Evolutionary conservation across 1,140 invertebrate genomes (phyloP), one percentile per base, ranked within the genome.

Genomic region (Psix sp.): DNA sequence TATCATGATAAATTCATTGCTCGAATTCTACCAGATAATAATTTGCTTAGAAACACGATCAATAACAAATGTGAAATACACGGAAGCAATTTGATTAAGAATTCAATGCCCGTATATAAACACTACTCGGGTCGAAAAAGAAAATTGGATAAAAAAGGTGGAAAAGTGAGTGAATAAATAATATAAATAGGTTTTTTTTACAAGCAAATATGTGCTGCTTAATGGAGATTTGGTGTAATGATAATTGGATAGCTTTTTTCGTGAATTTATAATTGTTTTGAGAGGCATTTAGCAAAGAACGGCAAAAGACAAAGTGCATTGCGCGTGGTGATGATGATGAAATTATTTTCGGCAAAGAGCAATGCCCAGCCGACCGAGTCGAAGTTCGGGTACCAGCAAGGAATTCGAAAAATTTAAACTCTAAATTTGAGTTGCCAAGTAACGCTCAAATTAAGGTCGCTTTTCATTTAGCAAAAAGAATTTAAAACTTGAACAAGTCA

Each of bases 291-390:
- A 10, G 26, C 26, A 29, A n/a, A 10, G 26, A 10, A 29, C 26
- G 26, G 26, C 7, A 29, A 10, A 10, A 29, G 26, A 10, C 2
- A 29, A n/a, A n/a, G 26, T 29, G 7, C 26, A 29, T 42, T n/a
- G n/a, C n/a, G n/a, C 3, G n/a, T 36, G 42, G 51, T 70, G 65
- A 63, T 65, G 60, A 74, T 75, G 66, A 75, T 62, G 73, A 60
- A 70, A 68, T 70, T 75, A 75, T 70, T 75, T 75, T 75, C 40
- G 73, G 60, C 73, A 48, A 70, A 66, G 73, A 75, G 73, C 73
- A 75, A 75, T 56, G 73, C 54, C 73, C 73, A 66, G 36, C 63
- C 51, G 63, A 70, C 51, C 65, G 46, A 52, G 43, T 46, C 59
- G 42, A 52, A 42, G 52, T 70, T 70, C 35, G 43, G 39, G 72